A percentile compares a stretch with the other conserved stretches of the same genome.
phyloP scores from a whole-genome alignment of 2,113 vertebrate genomes.

The Lagopus muta region DNA sequence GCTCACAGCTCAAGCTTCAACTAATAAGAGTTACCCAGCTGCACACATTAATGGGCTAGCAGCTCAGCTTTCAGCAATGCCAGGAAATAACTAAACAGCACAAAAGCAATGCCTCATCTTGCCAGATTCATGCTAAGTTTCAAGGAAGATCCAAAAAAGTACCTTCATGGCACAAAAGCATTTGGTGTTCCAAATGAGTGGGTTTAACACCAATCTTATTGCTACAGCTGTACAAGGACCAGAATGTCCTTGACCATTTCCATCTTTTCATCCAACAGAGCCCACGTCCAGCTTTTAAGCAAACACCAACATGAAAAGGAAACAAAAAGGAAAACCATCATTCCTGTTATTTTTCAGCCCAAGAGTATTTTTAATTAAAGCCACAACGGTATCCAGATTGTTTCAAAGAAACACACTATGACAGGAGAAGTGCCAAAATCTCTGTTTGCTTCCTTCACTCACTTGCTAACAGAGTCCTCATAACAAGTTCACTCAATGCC shows the following conservation, averaged over 20 bases:
- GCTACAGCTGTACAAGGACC: neutral
- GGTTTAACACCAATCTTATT: neutral
- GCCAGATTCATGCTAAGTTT: neutral
- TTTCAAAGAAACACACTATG: neutral
- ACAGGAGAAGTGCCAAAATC: neutral
- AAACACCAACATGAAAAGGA: neutral
- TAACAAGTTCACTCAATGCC: fast-evolving
- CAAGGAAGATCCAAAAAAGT: neutral
- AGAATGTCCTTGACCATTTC: neutral
- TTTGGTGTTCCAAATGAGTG: neutral
- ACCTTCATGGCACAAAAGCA: fast-evolving
- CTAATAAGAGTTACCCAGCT: neutral
- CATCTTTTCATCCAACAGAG: neutral
- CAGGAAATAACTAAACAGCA: neutral
- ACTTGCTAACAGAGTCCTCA: neutral
- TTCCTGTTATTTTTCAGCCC: neutral
- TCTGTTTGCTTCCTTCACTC: neutral
- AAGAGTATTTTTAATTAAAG: neutral
- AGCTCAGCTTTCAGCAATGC: neutral
- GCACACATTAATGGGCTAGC: too few species aligned
- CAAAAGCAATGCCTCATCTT: neutral
- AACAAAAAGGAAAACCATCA: neutral
- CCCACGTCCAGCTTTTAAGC: neutral
- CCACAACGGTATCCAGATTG: neutral
- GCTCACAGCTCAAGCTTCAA: neutral